phyloP scores from a whole-genome alignment of 2,888 invertebrate species.

The Dicyrtomina minuta region DNA sequence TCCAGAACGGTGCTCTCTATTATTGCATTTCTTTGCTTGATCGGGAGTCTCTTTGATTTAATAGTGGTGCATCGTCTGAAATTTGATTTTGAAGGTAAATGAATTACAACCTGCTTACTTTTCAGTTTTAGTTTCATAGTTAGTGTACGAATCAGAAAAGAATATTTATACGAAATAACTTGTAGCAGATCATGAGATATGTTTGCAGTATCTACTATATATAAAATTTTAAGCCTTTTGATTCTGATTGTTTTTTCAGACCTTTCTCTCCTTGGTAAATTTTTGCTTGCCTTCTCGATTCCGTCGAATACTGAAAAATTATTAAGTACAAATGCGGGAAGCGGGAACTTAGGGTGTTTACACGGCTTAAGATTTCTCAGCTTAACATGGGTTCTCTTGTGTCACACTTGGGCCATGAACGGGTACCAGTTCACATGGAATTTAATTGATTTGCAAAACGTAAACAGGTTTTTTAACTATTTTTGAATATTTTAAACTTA shows the following conservation, averaged over 20 bases:
- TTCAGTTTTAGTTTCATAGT: no score
- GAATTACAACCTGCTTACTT: no score
- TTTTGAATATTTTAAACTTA: no score
- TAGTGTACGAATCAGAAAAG: no score
- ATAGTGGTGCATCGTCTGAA: no score
- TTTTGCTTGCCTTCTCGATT: constrained; percentile 16
- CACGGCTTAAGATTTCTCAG: constrained; percentile 30
- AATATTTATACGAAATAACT: no score
- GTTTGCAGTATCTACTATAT: no score
- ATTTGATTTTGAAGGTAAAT: no score
- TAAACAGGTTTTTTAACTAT: neutral
- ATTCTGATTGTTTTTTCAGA: no score
- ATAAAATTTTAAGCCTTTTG: no score
- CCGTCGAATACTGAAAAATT: constrained; percentile 13
- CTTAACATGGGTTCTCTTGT: constrained; percentile 20
- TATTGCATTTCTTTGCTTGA: constrained; percentile 57
- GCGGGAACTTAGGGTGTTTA: constrained; percentile 18
- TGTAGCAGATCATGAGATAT: no score
- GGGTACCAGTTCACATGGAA: neutral
- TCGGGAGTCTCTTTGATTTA: constrained; percentile 57
- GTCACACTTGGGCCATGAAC: constrained; percentile 9
- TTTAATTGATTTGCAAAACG: neutral
- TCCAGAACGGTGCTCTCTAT: neutral
- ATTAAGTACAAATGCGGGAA: neutral
- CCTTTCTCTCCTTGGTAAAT: no score